A percentile compares a stretch with the other conserved stretches of the same genome.
phyloP scores from a whole-genome alignment of 2,888 invertebrate genomes.

The Hecatera dysodea region DNA sequence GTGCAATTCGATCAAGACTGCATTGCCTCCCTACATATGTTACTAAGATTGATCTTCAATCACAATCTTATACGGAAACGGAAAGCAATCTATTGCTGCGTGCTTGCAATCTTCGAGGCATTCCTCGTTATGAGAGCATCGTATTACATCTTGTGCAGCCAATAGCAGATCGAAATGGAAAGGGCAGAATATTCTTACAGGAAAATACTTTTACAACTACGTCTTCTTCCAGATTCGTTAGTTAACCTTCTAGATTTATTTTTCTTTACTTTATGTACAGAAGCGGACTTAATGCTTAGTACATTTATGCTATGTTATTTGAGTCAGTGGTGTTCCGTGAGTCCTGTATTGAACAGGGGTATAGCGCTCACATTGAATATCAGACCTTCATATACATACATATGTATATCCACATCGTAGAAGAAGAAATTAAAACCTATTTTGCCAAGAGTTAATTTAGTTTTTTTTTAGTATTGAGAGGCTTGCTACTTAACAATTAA shows the following conservation, averaged over 20 bases:
- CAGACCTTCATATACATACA: too few relatives aligned
- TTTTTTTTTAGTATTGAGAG: neutral
- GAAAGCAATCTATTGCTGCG: slow-evolving; percentile 53
- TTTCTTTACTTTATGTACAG: too few relatives aligned
- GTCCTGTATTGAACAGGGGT: neutral
- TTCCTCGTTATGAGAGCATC: slow-evolving; percentile 31
- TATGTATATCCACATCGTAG: too few relatives aligned
- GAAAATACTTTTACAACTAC: slow-evolving; percentile 7
- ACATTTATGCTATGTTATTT: too few relatives aligned
- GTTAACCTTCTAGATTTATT: neutral
- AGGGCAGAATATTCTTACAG: neutral
- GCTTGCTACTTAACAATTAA: neutral
- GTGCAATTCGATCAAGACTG: slow-evolving; percentile 13
- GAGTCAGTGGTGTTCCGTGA: neutral
- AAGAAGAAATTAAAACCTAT: too few relatives aligned
- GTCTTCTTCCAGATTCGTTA: neutral
- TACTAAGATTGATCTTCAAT: slow-evolving; percentile 49
- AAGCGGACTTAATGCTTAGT: too few relatives aligned
- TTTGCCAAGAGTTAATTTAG: too few relatives aligned
- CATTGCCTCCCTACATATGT: slow-evolving; percentile 28
- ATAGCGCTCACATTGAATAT: too few relatives aligned
- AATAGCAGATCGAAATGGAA: slow-evolving; percentile 16
- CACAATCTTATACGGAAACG: slow-evolving; percentile 38
- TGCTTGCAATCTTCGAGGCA: slow-evolving; percentile 53
- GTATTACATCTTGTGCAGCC: slow-evolving; percentile 27